These are phyloP conservation scores for Orchesella flavescens DNA, from an alignment of 2,888 invertebrate species.

Conservation along the genomic window DNA sequence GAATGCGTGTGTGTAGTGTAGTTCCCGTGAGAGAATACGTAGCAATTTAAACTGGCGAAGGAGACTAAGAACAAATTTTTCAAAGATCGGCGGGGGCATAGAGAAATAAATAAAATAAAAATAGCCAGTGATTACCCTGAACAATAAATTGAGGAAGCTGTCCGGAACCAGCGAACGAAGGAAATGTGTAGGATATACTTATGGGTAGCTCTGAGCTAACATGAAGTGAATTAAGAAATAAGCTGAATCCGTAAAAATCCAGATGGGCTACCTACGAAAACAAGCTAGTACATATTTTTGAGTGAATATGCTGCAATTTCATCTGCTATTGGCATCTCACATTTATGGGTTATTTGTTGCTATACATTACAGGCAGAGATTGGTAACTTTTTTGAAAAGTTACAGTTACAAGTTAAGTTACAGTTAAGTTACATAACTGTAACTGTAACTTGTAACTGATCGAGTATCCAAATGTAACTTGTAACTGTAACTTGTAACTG, in stretches of 20 bases:
- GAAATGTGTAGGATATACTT: constrained; percentile 7
- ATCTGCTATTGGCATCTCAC: constrained; percentile 42
- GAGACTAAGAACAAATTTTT: not conserved
- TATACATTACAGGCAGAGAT: too few species aligned
- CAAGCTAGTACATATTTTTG: not conserved
- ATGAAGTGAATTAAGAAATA: constrained; percentile 52
- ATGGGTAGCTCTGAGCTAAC: constrained; percentile 21
- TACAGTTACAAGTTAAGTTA: too few species aligned
- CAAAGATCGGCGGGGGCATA: not conserved
- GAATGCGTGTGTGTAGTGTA: constrained; percentile 8
- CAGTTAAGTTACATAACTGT: too few species aligned
- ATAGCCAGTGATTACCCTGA: constrained; percentile 40
- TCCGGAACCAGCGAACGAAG: constrained; percentile 23
- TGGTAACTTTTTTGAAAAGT: too few species aligned
- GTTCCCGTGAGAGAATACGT: constrained; percentile 29
- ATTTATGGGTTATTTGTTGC: constrained; percentile 47
- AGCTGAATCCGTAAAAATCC: constrained; percentile 49
- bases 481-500: too few species aligned
- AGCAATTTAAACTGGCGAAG: constrained; percentile 7
- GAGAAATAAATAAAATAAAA: constrained; percentile 35
- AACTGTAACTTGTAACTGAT: too few species aligned
- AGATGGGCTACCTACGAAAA: constrained; percentile 31
- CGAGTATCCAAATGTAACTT: too few species aligned
- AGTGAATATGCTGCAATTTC: constrained; percentile 29
- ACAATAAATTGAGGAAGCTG: constrained; percentile 56